Evolutionary conservation across 2,888 invertebrate genomes (phyloP), one percentile per base, ranked within the genome.

Genomic region (Netelia fuscicornis): DNA sequence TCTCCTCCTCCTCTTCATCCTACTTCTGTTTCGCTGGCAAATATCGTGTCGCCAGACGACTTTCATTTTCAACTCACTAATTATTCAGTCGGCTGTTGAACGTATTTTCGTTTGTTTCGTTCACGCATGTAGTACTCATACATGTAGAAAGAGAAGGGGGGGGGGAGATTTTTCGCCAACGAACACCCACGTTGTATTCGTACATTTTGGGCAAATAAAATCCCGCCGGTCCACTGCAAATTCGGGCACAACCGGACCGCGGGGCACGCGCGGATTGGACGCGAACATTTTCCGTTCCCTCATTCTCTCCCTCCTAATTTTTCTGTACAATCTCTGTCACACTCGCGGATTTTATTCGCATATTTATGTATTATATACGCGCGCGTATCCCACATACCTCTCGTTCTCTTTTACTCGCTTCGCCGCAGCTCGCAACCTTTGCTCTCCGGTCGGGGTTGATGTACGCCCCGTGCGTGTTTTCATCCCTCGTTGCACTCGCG

Each of bases 11-110:
- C 68, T 76, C 42, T 37, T 44, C 37, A 11, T 67, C 62, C 70
- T 52, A 17, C 25, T 67, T 52, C 20, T 85, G 81, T 81, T 85
- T 87, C 84, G 86, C 88, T 86, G 89, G 89, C 90, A 91, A 91
- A 91, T 91, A 91, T 91, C 91, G 89, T 90, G 90, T 91, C 91
- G 88, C 85, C 90, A 89, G 89, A 89, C 90, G 88, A 91, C 92
- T 91, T 91, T 91, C 90, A 91, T 91, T 91, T 91, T 91, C 91
- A 89, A 87, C 89, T 87, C 90, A 91, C 91, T 91, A 91, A 91
- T 91, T 91, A 91, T 91, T 91, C 91, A 91, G 88, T 89, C 89
- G 88, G 87, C 89, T 84, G 86, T 88, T 84, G 86, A 87, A 81
- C 87, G 89, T 87, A 87, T 89, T 89, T 37, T 91, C 90, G 91